A percentile compares a stretch with the other conserved stretches of the same genome.
phyloP scores from a whole-genome alignment of 2,797 vertebrate genomes.

The Kryptolebias ocellatus region DNA sequence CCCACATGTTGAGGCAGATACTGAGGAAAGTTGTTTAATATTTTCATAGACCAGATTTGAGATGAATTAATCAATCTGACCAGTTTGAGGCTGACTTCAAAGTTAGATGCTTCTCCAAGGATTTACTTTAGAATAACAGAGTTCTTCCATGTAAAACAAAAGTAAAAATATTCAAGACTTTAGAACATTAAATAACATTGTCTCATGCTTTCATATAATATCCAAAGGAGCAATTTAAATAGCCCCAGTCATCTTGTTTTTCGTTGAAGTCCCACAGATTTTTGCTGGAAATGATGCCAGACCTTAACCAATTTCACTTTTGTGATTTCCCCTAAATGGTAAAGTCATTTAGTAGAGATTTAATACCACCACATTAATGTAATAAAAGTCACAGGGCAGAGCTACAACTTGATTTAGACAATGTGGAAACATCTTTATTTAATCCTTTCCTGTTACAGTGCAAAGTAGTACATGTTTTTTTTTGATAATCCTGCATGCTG shows the following conservation, averaged over 20 bases:
- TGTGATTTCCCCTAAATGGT: not conserved
- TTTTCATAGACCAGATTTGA: conserved; percentile 44
- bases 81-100: conserved; percentile 45
- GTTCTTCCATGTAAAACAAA: conserved; percentile 28
- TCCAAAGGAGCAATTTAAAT: conserved; percentile 4
- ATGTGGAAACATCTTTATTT: conserved; percentile 6
- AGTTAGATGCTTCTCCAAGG: conserved; percentile 40
- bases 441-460: conserved; percentile 8
- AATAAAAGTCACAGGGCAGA: conserved; percentile 1
- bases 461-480: conserved; percentile 10
- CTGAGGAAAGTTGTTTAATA: conserved; percentile 46
- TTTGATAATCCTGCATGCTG: conserved; percentile 25
- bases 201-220: conserved; percentile 34
- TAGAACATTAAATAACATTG: conserved; percentile 18
- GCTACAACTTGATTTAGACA: conserved; percentile 5
- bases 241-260: not conserved
- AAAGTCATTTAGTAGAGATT: not conserved
- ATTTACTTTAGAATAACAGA: conserved; percentile 33
- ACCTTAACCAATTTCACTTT: too few species aligned
- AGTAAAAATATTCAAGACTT: conserved; percentile 42
- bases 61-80: conserved; percentile 54
- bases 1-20: conserved; percentile 29
- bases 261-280: not conserved
- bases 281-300: not conserved
- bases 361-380: not conserved